Conservation (phyloP, 2,888 invertebrate genomes). For the Torymus tubicola region DNA sequence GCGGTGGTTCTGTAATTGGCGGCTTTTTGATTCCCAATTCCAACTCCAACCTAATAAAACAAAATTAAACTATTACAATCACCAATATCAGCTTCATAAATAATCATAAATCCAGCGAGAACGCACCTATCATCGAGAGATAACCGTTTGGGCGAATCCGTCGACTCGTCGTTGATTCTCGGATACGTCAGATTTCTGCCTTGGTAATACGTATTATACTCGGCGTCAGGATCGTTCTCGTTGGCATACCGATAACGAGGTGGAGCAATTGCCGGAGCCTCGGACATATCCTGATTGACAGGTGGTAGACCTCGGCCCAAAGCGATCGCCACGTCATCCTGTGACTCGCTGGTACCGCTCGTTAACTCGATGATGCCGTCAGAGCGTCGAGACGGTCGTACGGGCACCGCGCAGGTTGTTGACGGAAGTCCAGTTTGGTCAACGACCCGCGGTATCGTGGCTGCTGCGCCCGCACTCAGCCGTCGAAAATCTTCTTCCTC, state of each 20-base stretch:
- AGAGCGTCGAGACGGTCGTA: conserved; percentile 63
- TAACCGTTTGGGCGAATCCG: conserved; percentile 78
- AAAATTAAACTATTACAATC: conserved; percentile 16
- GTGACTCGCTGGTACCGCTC: conserved; percentile 56
- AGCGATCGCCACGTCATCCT: conserved; percentile 40
- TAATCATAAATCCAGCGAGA: too few species aligned
- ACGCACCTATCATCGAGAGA: conserved; percentile 79
- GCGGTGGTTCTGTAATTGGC: conserved; percentile 60
- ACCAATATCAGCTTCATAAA: not conserved
- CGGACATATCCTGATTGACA: conserved; percentile 60
- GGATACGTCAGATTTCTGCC: conserved; percentile 74
- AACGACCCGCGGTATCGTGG: not conserved
- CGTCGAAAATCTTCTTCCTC: conserved; percentile 48
- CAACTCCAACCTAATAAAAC: conserved; percentile 76
- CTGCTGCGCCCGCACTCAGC: conserved; percentile 2
- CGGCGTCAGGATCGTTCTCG: conserved; percentile 64
- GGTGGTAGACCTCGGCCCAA: conserved; percentile 2
- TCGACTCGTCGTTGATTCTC: conserved; percentile 70
- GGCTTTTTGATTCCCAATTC: conserved; percentile 79
- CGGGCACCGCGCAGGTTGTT: conserved; percentile 58
- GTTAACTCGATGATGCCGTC: conserved; percentile 73
- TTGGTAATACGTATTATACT: conserved; percentile 69
- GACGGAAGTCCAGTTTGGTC: not conserved
- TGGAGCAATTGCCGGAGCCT: conserved; percentile 26
- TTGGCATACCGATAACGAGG: conserved; percentile 59